phyloP scores from a whole-genome alignment of 2,888 invertebrate genomes.

The Lordiphosa andalusiaca region DNA sequence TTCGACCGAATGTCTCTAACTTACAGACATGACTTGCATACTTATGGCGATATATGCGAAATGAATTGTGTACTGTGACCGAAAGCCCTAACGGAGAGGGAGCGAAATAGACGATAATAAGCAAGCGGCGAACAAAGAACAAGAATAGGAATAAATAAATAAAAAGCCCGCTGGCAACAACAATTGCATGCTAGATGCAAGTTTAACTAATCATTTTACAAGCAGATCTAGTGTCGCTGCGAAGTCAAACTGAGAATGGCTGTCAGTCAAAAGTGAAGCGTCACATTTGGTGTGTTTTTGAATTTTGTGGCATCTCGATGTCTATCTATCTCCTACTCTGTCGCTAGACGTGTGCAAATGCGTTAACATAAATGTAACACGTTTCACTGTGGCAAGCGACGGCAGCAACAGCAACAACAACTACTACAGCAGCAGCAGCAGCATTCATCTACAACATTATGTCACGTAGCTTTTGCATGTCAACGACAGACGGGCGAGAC shows the following conservation, averaged over 20 bases:
- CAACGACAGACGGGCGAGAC: conserved; percentile 45
- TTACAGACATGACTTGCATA: conserved; percentile 67
- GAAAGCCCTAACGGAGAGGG: conserved; percentile 21
- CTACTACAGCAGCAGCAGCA: conserved; percentile 31
- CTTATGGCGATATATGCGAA: conserved; percentile 61
- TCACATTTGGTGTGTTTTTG: conserved; percentile 50
- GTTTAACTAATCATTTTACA: conserved; percentile 59
- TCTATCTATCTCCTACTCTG: conserved; percentile 13
- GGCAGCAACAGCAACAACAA: conserved; percentile 29
- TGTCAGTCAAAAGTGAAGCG: conserved; percentile 66
- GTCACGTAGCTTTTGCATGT: conserved; percentile 75
- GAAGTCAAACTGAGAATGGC: conserved; percentile 58
- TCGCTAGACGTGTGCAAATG: conserved; percentile 61
- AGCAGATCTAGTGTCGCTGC: conserved; percentile 60
- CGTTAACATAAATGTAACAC: conserved; percentile 73
- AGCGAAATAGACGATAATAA: conserved; percentile 39
- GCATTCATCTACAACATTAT: conserved; percentile 42
- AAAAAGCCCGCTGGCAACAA: conserved; percentile 3
- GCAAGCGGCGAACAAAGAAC: conserved; percentile 22
- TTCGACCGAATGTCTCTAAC: conserved; percentile 38
- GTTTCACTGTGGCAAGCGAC: conserved; percentile 63
- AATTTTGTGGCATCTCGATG: conserved; percentile 48
- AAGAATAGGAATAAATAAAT: conserved; percentile 60
- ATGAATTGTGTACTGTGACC: conserved; percentile 48
- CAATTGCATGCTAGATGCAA: neutral